phyloP scores from a whole-genome alignment of 2,797 vertebrate species.

The Cyprinodon diabolis region DNA sequence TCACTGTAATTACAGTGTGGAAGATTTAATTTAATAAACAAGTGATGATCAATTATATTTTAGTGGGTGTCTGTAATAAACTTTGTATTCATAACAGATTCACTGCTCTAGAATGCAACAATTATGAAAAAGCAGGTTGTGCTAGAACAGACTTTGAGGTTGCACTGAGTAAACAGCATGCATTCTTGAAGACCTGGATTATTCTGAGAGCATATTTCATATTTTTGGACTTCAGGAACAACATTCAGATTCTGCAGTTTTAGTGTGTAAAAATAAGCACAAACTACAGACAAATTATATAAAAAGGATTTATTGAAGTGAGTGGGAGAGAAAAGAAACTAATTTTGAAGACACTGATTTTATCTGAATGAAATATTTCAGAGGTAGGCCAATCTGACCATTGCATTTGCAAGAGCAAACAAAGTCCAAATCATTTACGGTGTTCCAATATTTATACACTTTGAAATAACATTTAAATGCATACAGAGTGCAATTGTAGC shows the following conservation, averaged over 20 bases:
- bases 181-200: not conserved
- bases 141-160: not conserved
- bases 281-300: slow-evolving; percentile 77
- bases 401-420: slow-evolving; percentile 77
- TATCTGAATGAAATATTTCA: slow-evolving; percentile 78
- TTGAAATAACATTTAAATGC: slow-evolving; percentile 66
- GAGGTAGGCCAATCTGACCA: slow-evolving; percentile 83
- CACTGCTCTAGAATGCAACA: not conserved
- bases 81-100: not conserved
- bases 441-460: slow-evolving; percentile 70
- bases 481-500: slow-evolving; percentile 54
- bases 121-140: not conserved
- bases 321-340: slow-evolving; percentile 84
- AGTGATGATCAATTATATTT: not conserved
- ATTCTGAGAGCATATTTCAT: not conserved
- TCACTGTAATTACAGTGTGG: not conserved
- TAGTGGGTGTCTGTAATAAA: too few relatives aligned
- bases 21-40: not conserved
- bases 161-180: too few relatives aligned
- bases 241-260: not conserved
- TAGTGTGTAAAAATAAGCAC: slow-evolving; percentile 63
- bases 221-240: not conserved
- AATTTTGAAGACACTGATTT: slow-evolving; percentile 82
- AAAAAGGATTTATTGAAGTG: slow-evolving; percentile 98
- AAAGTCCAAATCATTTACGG: slow-evolving; percentile 75